Base-by-base conservation (phyloP, 64 coral and sea anemone genomes). In the Pocillopora verrucosa region DNA sequence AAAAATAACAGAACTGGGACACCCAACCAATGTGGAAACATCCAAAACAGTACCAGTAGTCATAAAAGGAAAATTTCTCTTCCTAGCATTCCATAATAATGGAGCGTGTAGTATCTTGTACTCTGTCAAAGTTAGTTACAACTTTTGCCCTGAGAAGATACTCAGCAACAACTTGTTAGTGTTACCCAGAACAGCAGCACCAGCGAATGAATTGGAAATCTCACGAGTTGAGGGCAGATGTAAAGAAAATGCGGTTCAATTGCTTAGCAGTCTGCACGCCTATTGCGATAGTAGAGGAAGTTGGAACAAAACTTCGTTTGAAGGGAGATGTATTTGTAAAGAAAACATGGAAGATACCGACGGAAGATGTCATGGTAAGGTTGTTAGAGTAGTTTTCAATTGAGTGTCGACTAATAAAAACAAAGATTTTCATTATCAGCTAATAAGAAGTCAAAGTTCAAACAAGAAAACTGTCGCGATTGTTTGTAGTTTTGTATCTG, bases 311-410 rank as follows among this genome's bases (percentile, higher is more conserved):
- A 83, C 1, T 41, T 35, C 16, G n/a, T 36, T 83, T 41, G 61
- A 51, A 83, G 62, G 36, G 12, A 41, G 35, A n/a, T 83, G 80
- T 14, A 13, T 83, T 19, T 83, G 80, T 22, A 83, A 68, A 6
- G 61, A 83, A 24, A 19, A 65, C 34, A 45, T 83, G 80, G 34
- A 83, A 12, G 68, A 83, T 35, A 16, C 2, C 45, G 19, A 10
- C 10, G 61, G 80, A 38, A 51, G 3, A 56, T 83, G 80, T 15
- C 17, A 65, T 56, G 80, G 80, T 83, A 16, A 65, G 15, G 63
- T 16, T 60, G 56, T 77, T 51, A 20, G 11, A 51, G 41, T 7
- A 51, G 22, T 51, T 4, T 51, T 51, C 41, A 51, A 51, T 51
- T 51, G 3, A 3, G 41, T 51, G 41, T 51, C 41, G 41, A 51